Evolutionary conservation across 2,113 vertebrate species (phyloP).

Genomic region (Grantiella picta): DNA sequence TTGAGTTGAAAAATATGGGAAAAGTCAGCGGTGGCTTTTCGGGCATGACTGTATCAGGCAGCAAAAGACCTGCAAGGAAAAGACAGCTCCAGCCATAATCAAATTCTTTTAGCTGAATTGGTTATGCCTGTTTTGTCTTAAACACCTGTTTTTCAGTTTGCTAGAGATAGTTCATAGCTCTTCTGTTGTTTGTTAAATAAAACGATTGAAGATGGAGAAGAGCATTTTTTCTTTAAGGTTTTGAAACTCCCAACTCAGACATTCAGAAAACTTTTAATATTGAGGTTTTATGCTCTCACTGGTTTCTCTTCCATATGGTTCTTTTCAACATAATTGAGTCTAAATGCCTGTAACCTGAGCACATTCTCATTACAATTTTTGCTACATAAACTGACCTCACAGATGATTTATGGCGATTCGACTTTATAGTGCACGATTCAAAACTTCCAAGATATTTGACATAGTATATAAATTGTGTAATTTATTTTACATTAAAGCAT

Average conservation of each 20-base stretch:
- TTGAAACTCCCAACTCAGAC: conserved; percentile 5
- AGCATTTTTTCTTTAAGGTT: conserved; percentile 16
- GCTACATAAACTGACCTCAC: conserved; percentile 65
- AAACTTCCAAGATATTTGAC: conserved; percentile 65
- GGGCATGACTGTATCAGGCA: neutral
- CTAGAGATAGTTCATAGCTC: neutral
- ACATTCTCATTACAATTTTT: conserved; percentile 71
- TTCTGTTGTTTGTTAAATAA: neutral
- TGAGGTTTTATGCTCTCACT: conserved; percentile 46
- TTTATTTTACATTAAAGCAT: conserved; percentile 63
- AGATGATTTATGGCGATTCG: conserved; percentile 67
- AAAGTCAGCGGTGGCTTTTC: neutral
- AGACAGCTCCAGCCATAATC: neutral
- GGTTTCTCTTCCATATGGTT: conserved; percentile 76
- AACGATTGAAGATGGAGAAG: neutral
- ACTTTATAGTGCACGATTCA: conserved; percentile 46
- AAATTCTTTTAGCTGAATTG: neutral
- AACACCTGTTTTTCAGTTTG: neutral
- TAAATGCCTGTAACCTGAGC: conserved; percentile 74
- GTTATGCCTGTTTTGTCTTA: neutral
- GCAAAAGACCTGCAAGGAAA: neutral
- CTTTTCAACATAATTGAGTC: conserved; percentile 74
- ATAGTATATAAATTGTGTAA: conserved; percentile 33
- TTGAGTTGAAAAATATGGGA: neutral
- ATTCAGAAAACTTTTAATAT: conserved; percentile 50